Evolutionary conservation across 30 jellyfish, hydroid and myxozoan genomes (phyloP).

Genomic region (Hydractinia symbiolongicarpus): DNA sequence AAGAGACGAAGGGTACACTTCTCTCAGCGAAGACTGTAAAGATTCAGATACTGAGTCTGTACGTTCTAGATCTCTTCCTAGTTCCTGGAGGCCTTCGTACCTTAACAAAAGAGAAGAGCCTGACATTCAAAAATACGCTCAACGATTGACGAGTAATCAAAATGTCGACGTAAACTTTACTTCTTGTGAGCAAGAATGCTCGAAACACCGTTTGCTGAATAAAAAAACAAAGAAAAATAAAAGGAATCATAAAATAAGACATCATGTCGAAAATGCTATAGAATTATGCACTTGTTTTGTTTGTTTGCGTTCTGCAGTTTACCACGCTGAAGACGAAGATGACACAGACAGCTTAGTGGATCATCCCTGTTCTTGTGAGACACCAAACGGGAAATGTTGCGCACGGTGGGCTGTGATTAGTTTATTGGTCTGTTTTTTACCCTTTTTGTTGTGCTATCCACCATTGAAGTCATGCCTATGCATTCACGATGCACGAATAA

Average conservation of each 20-base stretch:
- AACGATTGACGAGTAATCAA: slow-evolving; percentile 14
- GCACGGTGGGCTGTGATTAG: slow-evolving; percentile 38
- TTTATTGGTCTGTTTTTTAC: slow-evolving; percentile 36
- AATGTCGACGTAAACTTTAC: not conserved
- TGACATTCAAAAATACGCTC: slow-evolving; percentile 16
- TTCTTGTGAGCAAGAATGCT: not conserved
- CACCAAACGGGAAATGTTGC: slow-evolving; percentile 17
- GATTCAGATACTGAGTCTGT: slow-evolving; percentile 31
- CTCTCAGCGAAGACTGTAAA: slow-evolving; percentile 28
- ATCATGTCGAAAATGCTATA: slow-evolving; percentile 25
- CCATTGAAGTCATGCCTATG: slow-evolving; percentile 24
- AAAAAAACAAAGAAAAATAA: slow-evolving; percentile 2
- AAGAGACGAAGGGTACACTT: slow-evolving; percentile 36
- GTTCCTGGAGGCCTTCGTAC: slow-evolving; percentile 36
- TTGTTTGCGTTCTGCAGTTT: slow-evolving; percentile 44
- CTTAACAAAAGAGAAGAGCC: not conserved
- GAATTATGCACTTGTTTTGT: slow-evolving; percentile 38
- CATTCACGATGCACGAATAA: slow-evolving; percentile 25
- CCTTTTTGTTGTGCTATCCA: slow-evolving; percentile 30
- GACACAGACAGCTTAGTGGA: slow-evolving; percentile 25
- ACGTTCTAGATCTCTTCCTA: slow-evolving; percentile 40
- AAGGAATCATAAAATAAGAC: slow-evolving; percentile 13
- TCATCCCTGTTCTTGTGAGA: slow-evolving; percentile 31
- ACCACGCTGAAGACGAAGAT: slow-evolving; percentile 30
- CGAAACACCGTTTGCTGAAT: not conserved